Conservation (phyloP, 2,113 vertebrate species). For the Antechinus flavipes region DNA sequence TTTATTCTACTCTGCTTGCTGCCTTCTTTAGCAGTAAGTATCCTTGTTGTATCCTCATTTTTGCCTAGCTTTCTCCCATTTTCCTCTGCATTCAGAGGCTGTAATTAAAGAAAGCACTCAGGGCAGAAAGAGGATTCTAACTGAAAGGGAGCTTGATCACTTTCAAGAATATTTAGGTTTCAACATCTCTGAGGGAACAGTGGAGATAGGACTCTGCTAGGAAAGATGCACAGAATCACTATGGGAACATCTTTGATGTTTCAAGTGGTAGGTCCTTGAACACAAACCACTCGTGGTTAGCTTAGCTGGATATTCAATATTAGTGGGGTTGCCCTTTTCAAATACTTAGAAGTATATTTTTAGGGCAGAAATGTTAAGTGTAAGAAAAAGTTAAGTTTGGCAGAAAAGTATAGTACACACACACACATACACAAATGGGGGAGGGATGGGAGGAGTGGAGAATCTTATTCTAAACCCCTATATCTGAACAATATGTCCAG, state of each 20-base stretch:
- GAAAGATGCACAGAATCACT: constrained; percentile 41
- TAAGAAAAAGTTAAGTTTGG: not conserved
- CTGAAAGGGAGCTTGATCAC: not conserved
- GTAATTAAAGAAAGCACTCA: not conserved
- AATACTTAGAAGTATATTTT: constrained; percentile 70
- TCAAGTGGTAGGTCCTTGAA: constrained; percentile 55
- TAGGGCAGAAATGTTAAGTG: constrained; percentile 44
- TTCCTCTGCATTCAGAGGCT: not conserved
- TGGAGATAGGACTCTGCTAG: not conserved
- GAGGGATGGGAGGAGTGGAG: not conserved
- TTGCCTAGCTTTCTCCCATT: not conserved
- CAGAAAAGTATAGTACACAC: not conserved
- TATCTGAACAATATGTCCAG: not conserved
- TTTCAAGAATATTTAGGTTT: not conserved
- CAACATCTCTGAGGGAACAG: not conserved
- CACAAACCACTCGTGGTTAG: constrained; percentile 69
- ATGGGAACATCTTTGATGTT: constrained; percentile 60
- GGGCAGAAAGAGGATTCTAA: not conserved
- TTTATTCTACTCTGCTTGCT: not conserved
- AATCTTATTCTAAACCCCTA: not conserved
- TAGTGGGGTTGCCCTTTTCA: constrained; percentile 69
- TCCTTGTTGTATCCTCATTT: not conserved
- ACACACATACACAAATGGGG: too few species aligned
- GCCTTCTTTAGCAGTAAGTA: not conserved
- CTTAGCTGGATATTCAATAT: constrained; percentile 70